Percentiles rank a stretch among this genome's conserved stretches.
phyloP scores from a whole-genome alignment of 2,113 vertebrate species.

The Thalassoma bifasciatum region DNA sequence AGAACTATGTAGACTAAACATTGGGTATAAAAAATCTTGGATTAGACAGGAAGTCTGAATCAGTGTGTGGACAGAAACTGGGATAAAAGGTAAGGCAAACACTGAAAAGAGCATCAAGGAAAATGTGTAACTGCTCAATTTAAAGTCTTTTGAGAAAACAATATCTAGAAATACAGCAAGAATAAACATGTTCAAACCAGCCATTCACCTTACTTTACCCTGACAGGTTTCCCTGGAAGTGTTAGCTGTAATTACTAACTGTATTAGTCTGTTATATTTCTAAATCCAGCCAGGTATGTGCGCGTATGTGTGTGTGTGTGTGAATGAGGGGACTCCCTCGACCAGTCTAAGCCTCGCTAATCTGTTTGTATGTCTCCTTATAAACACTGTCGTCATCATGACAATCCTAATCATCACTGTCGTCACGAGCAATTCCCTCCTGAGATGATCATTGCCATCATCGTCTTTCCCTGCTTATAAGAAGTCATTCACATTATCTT shows the following conservation, averaged over 20 bases:
- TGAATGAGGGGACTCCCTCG: constrained; percentile 64
- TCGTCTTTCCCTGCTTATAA: constrained; percentile 31
- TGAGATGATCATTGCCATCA: constrained; percentile 36
- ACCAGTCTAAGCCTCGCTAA: constrained; percentile 61
- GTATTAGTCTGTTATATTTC: constrained; percentile 47
- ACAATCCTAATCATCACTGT: constrained; percentile 65
- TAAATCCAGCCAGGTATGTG: constrained; percentile 50
- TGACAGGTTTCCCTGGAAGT: constrained; percentile 16
- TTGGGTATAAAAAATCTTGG: constrained; percentile 18
- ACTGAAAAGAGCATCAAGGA: neutral
- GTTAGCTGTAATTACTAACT: constrained; percentile 43
- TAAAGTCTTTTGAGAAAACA: neutral
- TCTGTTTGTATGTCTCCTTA: constrained; percentile 55
- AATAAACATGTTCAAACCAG: neutral
- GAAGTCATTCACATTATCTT: constrained; percentile 41
- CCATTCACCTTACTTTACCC: constrained; percentile 22
- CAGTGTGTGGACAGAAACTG: neutral
- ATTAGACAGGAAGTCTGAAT: constrained; percentile 30
- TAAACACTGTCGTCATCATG: constrained; percentile 62
- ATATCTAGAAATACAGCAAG: neutral
- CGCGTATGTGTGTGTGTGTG: constrained; percentile 14
- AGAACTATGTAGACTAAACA: constrained; percentile 50
- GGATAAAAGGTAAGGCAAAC: constrained; percentile 6
- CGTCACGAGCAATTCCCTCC: constrained; percentile 54
- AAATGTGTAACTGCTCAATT: constrained; percentile 1